A percentile compares a stretch with the other conserved stretches of the same genome.
Conservation (phyloP, 53 echinoderm and acorn worm genomes). For the Apostichopus leukothele region DNA sequence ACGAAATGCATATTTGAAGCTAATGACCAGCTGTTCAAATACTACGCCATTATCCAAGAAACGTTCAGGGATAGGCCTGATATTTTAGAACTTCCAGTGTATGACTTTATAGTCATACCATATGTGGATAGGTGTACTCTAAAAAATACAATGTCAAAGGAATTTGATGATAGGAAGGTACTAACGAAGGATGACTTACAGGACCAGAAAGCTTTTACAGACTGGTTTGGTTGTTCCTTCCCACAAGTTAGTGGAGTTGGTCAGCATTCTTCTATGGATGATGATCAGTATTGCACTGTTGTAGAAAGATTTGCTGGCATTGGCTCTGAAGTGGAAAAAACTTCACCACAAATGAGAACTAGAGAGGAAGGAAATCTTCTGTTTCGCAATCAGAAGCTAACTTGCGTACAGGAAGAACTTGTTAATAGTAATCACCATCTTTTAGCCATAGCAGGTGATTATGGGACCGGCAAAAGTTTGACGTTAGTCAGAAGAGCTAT, state of each 20-base stretch:
- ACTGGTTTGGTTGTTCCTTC: not conserved
- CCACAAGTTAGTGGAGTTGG: not conserved
- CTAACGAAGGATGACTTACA: not conserved
- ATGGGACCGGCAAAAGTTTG: conserved; percentile 43
- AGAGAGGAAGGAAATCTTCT: not conserved
- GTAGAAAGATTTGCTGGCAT: conserved; percentile 30
- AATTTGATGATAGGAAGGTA: not conserved
- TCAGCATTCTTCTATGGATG: not conserved
- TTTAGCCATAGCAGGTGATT: conserved; percentile 16
- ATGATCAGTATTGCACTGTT: conserved; percentile 10
- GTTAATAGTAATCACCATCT: not conserved
- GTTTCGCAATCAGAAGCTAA: not conserved
- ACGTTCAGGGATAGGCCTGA: conserved; percentile 10
- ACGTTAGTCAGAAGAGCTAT: conserved; percentile 3
- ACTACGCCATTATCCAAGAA: not conserved
- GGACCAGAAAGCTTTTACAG: not conserved
- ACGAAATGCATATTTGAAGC: not conserved
- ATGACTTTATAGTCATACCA: conserved; percentile 10
- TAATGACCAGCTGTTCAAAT: not conserved
- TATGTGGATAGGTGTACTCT: not conserved
- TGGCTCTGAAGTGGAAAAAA: not conserved
- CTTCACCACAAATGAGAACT: not conserved
- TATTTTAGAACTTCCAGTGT: not conserved
- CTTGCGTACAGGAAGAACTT: not conserved
- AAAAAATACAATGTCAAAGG: not conserved